Base-by-base conservation (phyloP, 1,140 invertebrate genomes). In the Periplaneta americana region DNA sequence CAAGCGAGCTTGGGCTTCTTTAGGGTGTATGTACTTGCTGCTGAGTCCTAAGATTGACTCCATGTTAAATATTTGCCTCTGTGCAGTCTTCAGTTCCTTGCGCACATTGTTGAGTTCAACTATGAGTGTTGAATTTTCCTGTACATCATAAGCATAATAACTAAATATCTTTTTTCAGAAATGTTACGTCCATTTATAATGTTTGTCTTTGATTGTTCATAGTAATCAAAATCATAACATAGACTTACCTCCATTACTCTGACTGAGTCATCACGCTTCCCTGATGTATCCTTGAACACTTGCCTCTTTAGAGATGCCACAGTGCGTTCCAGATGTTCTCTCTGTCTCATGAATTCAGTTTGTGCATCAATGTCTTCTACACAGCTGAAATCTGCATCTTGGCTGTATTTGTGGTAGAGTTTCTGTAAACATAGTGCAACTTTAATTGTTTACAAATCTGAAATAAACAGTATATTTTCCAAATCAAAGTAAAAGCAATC, bases 121-220 rank as follows among this genome's bases (percentile, higher is more conserved):
- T 13, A 97, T 89, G 15, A 97, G 89, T 3, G 90, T 88, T 31
- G 94, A 91, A 86, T 97, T 97, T 85, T 97, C 94, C 88, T 95
- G 88, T 22, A n/a, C n/a, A n/a, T n/a, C n/a, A n/a, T n/a, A n/a
- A n/a, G n/a, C n/a, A n/a, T n/a, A n/a, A n/a, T n/a, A n/a, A n/a
- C n/a, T n/a, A n/a, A n/a, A n/a, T n/a, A n/a, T n/a, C n/a, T n/a
- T n/a, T n/a, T n/a, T n/a, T n/a, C n/a, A n/a, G n/a, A n/a, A n/a
- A n/a, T n/a, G n/a, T n/a, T n/a, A n/a, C n/a, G n/a, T n/a, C n/a
- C n/a, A n/a, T n/a, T n/a, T n/a, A n/a, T n/a, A n/a, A n/a, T n/a
- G n/a, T n/a, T n/a, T n/a, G n/a, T n/a, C n/a, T n/a, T n/a, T n/a
- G n/a, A n/a, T n/a, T n/a, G n/a, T n/a, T n/a, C n/a, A n/a, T n/a